Base-by-base conservation (phyloP, 2,797 vertebrate genomes). In the Danio jaintianensis region DNA sequence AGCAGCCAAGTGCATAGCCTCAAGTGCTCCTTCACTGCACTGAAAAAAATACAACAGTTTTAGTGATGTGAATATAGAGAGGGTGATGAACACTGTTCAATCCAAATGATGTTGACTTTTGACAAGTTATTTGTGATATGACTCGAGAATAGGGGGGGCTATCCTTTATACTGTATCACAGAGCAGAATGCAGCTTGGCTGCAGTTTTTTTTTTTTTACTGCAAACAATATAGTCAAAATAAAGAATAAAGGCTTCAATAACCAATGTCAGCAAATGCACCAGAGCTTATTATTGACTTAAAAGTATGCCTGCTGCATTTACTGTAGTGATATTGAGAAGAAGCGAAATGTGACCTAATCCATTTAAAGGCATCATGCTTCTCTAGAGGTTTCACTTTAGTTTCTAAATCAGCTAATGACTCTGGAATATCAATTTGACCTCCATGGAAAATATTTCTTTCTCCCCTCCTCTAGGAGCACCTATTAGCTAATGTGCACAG, bases 1-100 rank as follows among this genome's bases (percentile, higher is more conserved):
- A 85, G 87, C 91, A 89, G 92, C 89, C 90, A 81, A 88, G 87
- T 90, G 91, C 92, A 89, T 85, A 83, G 91, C 89, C 91, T 71
- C 84, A 85, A 91, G 90, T 79, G 83, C 89, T 87, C 89, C 90
- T 85, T 93, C 90, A 92, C 89, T 86, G 87, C 93, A 92, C 92
- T 93, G 89, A 58, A 80, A 83, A 75, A 74, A 74, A 83, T 64
- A 80, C 69, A 80, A 73, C 85, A 85, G 63, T 74, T 79, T 82
- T 80, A 77, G 78, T 70, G 78, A n/a, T 0, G 62, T 56, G 71
- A 82, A 74, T 72, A 59, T 59, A 62, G 42, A 74, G 64, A 68
- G 16, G 48, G 71, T 53, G n/a, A 77, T 43, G 55, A 75, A 72
- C 47, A 67, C 15, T 42, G 58, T 74, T 68, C 36, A 66, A 79